phyloP scores from a whole-genome alignment of 2,797 vertebrate genomes.

The Sternotherus odoratus region DNA sequence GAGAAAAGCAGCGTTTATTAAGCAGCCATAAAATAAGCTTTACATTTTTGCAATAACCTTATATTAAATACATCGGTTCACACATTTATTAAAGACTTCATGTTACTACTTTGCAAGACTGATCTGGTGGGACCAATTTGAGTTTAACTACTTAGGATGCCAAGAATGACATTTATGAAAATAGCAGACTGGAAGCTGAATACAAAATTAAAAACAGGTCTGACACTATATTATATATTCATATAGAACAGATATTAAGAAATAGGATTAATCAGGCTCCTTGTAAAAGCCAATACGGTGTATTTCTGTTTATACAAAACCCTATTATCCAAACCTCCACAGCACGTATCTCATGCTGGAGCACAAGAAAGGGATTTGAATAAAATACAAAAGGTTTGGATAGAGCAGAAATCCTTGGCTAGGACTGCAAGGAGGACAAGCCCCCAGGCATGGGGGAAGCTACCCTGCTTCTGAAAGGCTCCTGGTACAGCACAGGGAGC shows the following conservation, averaged over 20 bases:
- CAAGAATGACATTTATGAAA: neutral
- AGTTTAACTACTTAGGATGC: neutral
- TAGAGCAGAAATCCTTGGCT: no score
- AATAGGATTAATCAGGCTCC: neutral
- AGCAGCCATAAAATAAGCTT: neutral
- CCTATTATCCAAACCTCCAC: no score
- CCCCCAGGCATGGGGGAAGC: no score
- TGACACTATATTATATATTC: neutral
- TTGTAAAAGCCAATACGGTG: no score
- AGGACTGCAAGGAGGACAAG: no score
- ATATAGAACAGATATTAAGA: neutral
- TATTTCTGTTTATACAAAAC: no score
- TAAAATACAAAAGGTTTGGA: no score
- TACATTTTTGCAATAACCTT: neutral
- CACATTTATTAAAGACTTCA: neutral
- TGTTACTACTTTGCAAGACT: neutral
- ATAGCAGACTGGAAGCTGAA: neutral
- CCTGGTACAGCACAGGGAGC: no score
- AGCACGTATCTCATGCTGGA: no score
- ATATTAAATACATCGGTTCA: neutral
- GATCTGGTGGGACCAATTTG: neutral
- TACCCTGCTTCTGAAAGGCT: no score
- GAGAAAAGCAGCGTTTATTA: rapidly evolving
- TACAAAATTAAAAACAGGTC: neutral
- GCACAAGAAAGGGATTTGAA: no score